Conservation (phyloP, 2,113 vertebrate genomes). For the Periophthalmus modestus region DNA sequence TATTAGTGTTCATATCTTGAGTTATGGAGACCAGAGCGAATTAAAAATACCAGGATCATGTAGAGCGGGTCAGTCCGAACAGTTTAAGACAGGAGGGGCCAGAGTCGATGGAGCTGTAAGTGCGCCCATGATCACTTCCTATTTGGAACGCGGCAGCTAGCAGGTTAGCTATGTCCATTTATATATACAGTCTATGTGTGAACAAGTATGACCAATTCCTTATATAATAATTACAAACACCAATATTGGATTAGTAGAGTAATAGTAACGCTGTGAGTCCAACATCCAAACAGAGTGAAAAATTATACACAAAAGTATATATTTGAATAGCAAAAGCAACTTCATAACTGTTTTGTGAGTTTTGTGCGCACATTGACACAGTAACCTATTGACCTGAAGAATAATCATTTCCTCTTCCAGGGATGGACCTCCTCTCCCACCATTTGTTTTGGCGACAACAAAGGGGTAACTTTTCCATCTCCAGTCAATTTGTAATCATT, state of each 20-base stretch:
- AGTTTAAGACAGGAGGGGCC: no score
- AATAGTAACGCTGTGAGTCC: neutral
- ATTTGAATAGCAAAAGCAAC: neutral
- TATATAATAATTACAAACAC: no score
- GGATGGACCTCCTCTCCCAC: slow-evolving; percentile 77
- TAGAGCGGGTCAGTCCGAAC: no score
- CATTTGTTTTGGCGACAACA: slow-evolving; percentile 87
- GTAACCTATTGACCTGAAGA: neutral
- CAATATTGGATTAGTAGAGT: neutral
- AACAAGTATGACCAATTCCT: no score
- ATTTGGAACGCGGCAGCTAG: no score
- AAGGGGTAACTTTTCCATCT: slow-evolving; percentile 81
- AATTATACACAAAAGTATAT: neutral
- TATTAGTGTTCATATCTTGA: no score
- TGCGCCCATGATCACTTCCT: no score
- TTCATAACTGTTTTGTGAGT: neutral
- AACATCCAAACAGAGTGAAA: neutral
- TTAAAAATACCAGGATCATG: no score
- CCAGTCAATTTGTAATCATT: neutral
- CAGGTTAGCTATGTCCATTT: no score
- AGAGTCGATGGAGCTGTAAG: no score
- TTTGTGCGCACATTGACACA: neutral
- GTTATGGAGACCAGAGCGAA: no score
- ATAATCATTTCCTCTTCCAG: slow-evolving; percentile 58
- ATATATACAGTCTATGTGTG: no score